Evolutionary conservation across 1,140 invertebrate species (phyloP).

Genomic region (Zaprionus capensis): DNA sequence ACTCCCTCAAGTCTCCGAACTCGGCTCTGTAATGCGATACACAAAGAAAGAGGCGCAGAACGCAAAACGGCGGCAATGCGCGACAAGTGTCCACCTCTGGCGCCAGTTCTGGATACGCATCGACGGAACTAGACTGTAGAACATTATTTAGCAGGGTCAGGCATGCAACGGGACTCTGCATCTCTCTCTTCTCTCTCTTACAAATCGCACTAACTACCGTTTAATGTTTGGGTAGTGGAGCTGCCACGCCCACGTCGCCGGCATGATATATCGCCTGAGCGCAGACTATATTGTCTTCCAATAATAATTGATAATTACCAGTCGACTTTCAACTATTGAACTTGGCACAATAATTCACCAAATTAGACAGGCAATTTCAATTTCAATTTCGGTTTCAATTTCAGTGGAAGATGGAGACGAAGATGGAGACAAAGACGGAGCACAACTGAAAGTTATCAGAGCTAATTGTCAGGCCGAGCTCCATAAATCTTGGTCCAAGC

Average conservation of each 20-base stretch:
- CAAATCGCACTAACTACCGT: conserved; percentile 75
- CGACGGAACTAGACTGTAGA: conserved; percentile 18
- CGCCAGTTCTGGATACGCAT: conserved; percentile 65
- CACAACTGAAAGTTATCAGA: conserved; percentile 61
- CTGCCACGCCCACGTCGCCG: conserved; percentile 36
- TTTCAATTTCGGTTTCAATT: conserved; percentile 39
- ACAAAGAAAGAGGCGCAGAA: conserved; percentile 71
- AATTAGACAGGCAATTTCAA: conserved; percentile 78
- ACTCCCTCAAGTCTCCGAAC: neutral
- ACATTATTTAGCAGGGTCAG: conserved; percentile 48
- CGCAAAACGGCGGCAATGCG: conserved; percentile 54
- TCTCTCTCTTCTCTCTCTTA: neutral
- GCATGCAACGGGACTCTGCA: conserved; percentile 4
- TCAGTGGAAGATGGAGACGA: neutral
- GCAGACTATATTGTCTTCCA: conserved; percentile 16
- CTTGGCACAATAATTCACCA: conserved; percentile 67
- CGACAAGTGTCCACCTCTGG: conserved; percentile 79
- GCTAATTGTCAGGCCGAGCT: conserved; percentile 68
- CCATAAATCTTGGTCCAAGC: conserved; percentile 66
- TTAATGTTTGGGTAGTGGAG: conserved; percentile 60
- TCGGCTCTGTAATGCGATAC: conserved; percentile 54
- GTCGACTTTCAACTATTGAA: conserved; percentile 36
- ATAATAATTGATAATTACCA: conserved; percentile 70
- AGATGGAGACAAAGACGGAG: conserved; percentile 5
- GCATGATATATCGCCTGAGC: neutral